These are phyloP conservation scores for Mystacornis crossleyi DNA, from an alignment of 2,113 vertebrate species.

Conservation along the genomic window DNA sequence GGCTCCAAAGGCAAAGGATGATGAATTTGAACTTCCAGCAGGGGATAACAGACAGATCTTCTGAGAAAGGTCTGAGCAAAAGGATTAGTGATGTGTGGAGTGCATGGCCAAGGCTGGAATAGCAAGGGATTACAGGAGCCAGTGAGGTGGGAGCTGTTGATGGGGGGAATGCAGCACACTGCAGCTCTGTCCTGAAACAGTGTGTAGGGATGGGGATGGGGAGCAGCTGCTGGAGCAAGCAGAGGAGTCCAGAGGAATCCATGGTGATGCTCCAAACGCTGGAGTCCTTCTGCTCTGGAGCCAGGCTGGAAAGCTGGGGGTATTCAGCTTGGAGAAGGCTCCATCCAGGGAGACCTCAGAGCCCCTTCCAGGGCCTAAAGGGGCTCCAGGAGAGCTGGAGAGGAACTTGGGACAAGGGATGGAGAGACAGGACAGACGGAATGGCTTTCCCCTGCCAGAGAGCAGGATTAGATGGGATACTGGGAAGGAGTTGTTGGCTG, in stretches of 20 bases:
- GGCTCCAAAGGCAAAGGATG: background rate
- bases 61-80: background rate
- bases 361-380: background rate
- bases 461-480: rapidly evolving
- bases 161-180: background rate
- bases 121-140: rapidly evolving
- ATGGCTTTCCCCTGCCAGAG: background rate
- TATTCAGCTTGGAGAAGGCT: rapidly evolving
- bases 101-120: background rate
- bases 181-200: background rate
- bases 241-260: background rate
- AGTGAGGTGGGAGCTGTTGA: background rate
- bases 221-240: background rate
- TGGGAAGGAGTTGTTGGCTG: rapidly evolving
- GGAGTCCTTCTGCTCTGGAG: background rate
- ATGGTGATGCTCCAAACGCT: rapidly evolving
- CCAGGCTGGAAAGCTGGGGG: background rate
- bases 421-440: background rate
- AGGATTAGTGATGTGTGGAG: background rate
- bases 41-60: background rate
- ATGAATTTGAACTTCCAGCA: background rate
- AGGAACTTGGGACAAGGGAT: background rate
- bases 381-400: background rate
- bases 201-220: background rate
- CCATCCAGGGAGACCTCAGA: background rate